phyloP scores from a whole-genome alignment of 1,140 invertebrate species.

The Maniola jurtina region DNA sequence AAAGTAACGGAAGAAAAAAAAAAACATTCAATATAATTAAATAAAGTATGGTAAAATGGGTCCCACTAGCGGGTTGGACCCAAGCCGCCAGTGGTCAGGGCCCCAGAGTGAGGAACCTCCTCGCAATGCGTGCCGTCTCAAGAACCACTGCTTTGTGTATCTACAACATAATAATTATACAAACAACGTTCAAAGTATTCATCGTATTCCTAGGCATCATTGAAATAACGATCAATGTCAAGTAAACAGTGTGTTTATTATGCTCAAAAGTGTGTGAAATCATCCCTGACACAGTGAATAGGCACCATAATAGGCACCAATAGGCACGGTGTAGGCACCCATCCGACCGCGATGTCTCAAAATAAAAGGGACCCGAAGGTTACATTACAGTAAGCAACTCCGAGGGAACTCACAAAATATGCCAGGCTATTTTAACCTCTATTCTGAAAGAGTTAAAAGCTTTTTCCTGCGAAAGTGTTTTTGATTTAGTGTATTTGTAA shows the following conservation, averaged over 20 bases:
- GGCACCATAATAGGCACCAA: constrained; percentile 21
- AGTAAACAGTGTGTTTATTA: constrained; percentile 8
- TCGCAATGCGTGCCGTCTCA: no score
- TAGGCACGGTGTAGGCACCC: constrained; percentile 12
- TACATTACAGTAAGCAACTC: constrained; percentile 4
- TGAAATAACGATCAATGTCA: constrained; percentile 5
- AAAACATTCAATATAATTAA: no score
- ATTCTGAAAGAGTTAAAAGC: background rate
- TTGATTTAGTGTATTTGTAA: constrained; percentile 7
- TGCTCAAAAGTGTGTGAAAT: constrained; percentile 27
- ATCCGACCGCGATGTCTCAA: constrained; percentile 31
- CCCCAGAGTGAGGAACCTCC: no score
- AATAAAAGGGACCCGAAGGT: constrained; percentile 40
- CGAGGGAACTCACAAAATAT: background rate
- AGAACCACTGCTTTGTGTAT: no score
- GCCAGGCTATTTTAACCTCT: background rate
- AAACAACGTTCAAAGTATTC: no score
- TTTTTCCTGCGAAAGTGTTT: background rate
- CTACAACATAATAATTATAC: no score
- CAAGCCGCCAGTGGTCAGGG: no score
- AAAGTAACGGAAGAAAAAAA: no score
- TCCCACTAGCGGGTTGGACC: no score
- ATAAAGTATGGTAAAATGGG: no score
- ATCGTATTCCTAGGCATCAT: background rate
- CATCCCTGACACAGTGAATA: constrained; percentile 26